phyloP scores from a whole-genome alignment of 2,113 vertebrate genomes.

The Corythornis madagascariensis region DNA sequence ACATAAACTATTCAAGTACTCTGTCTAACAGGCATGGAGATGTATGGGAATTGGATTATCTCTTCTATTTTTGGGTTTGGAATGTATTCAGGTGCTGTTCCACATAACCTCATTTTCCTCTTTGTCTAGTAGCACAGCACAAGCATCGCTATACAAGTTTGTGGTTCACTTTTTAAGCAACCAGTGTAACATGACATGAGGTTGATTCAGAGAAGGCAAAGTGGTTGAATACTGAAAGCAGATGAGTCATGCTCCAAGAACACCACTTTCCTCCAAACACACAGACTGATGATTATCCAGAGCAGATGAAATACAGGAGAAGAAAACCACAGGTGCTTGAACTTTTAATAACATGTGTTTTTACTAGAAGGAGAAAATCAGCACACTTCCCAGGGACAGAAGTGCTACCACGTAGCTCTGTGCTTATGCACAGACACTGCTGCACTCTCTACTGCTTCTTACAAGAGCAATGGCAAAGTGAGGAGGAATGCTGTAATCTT shows the following conservation, averaged over 20 bases:
- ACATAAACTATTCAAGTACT: slow-evolving; percentile 9
- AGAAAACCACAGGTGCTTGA: slow-evolving; percentile 3
- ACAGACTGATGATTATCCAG: background rate
- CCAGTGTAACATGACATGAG: background rate
- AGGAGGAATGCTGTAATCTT: background rate
- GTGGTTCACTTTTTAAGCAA: background rate
- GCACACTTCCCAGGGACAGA: background rate
- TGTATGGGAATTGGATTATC: slow-evolving; percentile 1
- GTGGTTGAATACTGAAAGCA: background rate
- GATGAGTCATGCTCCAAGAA: background rate
- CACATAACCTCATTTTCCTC: slow-evolving; percentile 44
- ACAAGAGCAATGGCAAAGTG: background rate
- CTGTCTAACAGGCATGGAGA: slow-evolving; percentile 8
- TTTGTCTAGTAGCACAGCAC: background rate
- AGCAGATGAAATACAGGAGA: background rate
- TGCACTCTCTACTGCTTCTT: background rate
- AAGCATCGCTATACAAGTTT: background rate
- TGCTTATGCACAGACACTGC: background rate
- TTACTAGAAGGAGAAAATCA: slow-evolving; percentile 11
- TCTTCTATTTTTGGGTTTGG: slow-evolving; percentile 4
- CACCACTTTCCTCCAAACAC: background rate
- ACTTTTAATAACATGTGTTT: background rate
- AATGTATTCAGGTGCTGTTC: background rate
- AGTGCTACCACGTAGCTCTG: background rate
- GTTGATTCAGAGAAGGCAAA: background rate